A percentile compares a stretch with the other conserved stretches of the same genome.
phyloP scores from a whole-genome alignment of 2,797 vertebrate genomes.

The Liasis olivaceus region DNA sequence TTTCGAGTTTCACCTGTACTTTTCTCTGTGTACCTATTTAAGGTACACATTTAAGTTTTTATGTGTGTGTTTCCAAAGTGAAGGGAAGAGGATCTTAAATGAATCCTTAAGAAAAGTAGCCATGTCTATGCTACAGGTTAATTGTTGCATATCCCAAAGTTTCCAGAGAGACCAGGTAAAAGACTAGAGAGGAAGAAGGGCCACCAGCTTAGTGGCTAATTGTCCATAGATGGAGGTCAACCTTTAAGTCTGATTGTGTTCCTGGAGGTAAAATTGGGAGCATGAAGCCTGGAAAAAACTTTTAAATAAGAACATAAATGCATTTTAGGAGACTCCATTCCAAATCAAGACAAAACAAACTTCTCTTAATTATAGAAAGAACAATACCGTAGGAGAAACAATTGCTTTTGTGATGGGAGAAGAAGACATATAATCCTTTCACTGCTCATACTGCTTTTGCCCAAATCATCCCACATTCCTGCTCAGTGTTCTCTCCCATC shows the following conservation, averaged over 20 bases:
- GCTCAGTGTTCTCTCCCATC: background rate
- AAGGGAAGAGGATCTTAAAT: too few species aligned
- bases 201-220: too few species aligned
- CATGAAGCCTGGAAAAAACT: background rate
- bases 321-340: background rate
- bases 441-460: background rate
- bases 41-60: too few species aligned
- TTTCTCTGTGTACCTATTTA: too few species aligned
- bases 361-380: background rate
- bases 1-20: too few species aligned
- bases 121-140: too few species aligned
- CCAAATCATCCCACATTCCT: background rate
- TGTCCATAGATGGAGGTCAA: background rate
- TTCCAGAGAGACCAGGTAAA: too few species aligned
- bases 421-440: background rate
- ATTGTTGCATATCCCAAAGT: too few species aligned
- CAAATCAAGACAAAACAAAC: background rate
- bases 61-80: too few species aligned
- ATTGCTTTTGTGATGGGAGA: background rate
- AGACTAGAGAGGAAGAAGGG: too few species aligned
- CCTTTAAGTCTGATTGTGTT: background rate
- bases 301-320: background rate
- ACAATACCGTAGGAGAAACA: background rate
- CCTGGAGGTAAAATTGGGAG: background rate
- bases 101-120: too few species aligned